Conservation (phyloP, 2,113 vertebrate genomes). For the Morone chrysops region DNA sequence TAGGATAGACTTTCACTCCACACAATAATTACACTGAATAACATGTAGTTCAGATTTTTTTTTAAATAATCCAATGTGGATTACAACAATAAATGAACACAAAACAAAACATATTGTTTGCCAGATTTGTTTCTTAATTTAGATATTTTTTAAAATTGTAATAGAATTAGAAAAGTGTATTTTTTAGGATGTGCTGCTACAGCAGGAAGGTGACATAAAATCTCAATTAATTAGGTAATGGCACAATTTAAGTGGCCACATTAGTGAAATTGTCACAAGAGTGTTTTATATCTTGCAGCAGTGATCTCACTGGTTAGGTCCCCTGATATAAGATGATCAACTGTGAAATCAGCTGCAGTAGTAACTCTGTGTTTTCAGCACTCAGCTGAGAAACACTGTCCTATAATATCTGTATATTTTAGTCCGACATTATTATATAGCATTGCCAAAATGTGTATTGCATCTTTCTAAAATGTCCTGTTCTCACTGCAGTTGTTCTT, state of each 20-base stretch:
- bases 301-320: background rate
- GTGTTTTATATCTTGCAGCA: background rate
- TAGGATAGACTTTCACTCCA: constrained; percentile 41
- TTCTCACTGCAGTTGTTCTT: background rate
- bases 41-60: too few species aligned
- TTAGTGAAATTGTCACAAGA: background rate
- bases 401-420: background rate
- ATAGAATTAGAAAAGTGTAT: background rate
- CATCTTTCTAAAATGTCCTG: background rate
- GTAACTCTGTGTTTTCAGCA: background rate
- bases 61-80: background rate
- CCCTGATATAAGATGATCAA: background rate
- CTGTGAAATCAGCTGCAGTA: background rate
- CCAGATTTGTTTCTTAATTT: background rate
- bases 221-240: background rate
- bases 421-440: too few species aligned
- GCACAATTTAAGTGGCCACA: background rate
- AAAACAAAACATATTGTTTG: background rate
- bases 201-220: background rate
- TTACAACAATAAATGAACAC: background rate
- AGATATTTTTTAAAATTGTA: background rate
- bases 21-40: background rate
- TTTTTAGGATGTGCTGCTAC: background rate
- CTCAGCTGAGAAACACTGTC: background rate
- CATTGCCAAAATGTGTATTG: background rate